Evolutionary conservation across 2,797 vertebrate species (phyloP).

Genomic region (Ctenopoma kingsleyae): DNA sequence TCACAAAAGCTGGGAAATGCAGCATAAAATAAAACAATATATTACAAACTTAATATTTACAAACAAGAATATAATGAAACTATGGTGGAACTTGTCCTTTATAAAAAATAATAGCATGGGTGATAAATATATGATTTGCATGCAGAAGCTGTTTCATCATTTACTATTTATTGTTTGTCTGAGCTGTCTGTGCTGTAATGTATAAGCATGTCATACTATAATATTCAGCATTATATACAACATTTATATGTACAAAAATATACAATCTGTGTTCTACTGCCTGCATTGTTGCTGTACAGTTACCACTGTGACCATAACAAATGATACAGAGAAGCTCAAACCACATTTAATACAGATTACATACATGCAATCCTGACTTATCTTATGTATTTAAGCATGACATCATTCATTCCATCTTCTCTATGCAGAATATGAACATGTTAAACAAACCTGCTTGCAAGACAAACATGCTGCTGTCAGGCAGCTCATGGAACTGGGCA

Average conservation of each 20-base stretch:
- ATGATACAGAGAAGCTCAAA: neutral
- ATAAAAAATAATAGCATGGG: slow-evolving; percentile 34
- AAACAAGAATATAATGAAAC: slow-evolving; percentile 45
- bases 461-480: neutral
- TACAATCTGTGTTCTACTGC: slow-evolving; percentile 52
- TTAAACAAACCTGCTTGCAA: neutral
- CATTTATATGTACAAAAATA: slow-evolving; percentile 73
- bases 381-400: neutral
- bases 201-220: slow-evolving; percentile 30
- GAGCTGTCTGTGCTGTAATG: slow-evolving; percentile 33
- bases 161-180: slow-evolving; percentile 17
- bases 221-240: slow-evolving; percentile 67
- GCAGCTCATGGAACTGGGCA: neutral
- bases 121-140: slow-evolving; percentile 42
- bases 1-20: slow-evolving; percentile 53
- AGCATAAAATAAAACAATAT: slow-evolving; percentile 49
- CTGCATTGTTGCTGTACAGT: slow-evolving; percentile 16
- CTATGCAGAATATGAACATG: neutral
- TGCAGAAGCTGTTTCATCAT: slow-evolving; percentile 42
- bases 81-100: neutral
- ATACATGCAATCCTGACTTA: slow-evolving; percentile 2
- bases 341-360: neutral
- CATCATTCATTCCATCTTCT: neutral
- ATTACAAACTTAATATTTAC: slow-evolving; percentile 70
- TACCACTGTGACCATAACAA: neutral